phyloP scores from a whole-genome alignment of 2,113 vertebrate species.

The Datnioides undecimradiatus region DNA sequence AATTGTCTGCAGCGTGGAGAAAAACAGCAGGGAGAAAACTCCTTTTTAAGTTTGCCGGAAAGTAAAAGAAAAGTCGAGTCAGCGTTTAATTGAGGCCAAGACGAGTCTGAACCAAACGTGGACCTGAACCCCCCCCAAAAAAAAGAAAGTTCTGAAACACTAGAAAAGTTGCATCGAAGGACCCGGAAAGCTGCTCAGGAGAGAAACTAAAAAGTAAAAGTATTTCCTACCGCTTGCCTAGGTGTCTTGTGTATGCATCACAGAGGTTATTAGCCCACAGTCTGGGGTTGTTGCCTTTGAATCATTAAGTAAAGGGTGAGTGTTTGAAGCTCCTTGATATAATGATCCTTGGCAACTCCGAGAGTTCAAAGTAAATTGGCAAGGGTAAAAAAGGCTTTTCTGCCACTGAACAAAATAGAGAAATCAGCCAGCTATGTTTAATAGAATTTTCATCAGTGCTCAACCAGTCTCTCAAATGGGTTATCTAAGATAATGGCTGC shows the following conservation, averaged over 20 bases:
- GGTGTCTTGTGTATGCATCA: constrained; percentile 66
- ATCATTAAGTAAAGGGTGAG: constrained; percentile 81
- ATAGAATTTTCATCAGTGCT: constrained; percentile 88
- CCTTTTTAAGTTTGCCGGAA: constrained; percentile 1
- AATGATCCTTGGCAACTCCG: constrained; percentile 83
- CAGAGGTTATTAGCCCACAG: constrained; percentile 77
- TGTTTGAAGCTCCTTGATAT: constrained; percentile 84
- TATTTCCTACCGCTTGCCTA: constrained; percentile 32
- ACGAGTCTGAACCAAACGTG: neutral
- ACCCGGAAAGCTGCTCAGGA: constrained; percentile 3
- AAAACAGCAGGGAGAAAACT: neutral
- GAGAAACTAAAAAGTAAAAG: constrained; percentile 39
- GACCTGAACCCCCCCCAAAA: too few relatives aligned
- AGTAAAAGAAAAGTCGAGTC: constrained; percentile 8
- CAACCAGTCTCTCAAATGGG: constrained; percentile 85
- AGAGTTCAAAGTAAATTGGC: constrained; percentile 86
- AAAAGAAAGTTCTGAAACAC: neutral
- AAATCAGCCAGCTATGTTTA: constrained; percentile 87
- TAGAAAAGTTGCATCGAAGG: constrained; percentile 19
- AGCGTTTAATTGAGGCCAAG: constrained; percentile 33
- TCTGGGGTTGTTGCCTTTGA: constrained; percentile 78
- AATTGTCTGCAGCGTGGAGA: neutral
- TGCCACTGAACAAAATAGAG: constrained; percentile 83
- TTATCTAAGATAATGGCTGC: constrained; percentile 87
- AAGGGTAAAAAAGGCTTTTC: constrained; percentile 77